phyloP scores from a whole-genome alignment of 2,113 vertebrate genomes.

The Cavia aperea region DNA sequence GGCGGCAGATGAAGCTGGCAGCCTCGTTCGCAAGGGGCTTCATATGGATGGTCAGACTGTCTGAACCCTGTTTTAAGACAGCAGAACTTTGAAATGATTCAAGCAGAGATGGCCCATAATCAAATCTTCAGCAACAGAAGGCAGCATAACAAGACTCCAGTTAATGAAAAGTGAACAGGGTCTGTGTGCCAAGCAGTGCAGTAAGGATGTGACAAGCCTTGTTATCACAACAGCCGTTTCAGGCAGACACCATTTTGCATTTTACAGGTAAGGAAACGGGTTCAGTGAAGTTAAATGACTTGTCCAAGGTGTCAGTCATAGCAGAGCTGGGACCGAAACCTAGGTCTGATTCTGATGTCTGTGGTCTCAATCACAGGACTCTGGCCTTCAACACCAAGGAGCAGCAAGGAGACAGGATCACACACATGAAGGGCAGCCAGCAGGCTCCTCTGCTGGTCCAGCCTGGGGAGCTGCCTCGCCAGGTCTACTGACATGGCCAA shows the following conservation, averaged over 20 bases:
- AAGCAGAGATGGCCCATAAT: not conserved
- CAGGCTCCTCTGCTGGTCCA: not conserved
- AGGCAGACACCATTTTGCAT: not conserved
- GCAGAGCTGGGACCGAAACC: not conserved
- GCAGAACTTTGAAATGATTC: not conserved
- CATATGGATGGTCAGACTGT: not conserved
- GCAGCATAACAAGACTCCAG: not conserved
- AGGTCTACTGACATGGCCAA: not conserved
- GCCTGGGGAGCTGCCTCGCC: not conserved
- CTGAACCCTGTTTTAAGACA: not conserved
- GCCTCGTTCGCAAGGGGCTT: rapidly evolving
- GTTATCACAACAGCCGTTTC: not conserved
- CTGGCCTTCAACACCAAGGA: not conserved
- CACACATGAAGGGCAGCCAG: rapidly evolving
- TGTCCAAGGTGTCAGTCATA: not conserved
- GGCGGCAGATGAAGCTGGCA: not conserved
- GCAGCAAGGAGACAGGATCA: not conserved
- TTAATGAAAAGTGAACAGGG: not conserved
- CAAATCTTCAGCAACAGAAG: not conserved
- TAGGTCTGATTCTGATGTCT: not conserved
- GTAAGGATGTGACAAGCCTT: not conserved
- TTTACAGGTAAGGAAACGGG: not conserved
- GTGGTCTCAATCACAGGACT: not conserved
- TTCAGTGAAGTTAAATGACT: not conserved
- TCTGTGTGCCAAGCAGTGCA: not conserved